A percentile compares a stretch with the other conserved stretches of the same genome.
These are phyloP conservation scores for Peromyscus polionotus DNA, from an alignment of 2,113 vertebrate species.

Conservation along the genomic window DNA sequence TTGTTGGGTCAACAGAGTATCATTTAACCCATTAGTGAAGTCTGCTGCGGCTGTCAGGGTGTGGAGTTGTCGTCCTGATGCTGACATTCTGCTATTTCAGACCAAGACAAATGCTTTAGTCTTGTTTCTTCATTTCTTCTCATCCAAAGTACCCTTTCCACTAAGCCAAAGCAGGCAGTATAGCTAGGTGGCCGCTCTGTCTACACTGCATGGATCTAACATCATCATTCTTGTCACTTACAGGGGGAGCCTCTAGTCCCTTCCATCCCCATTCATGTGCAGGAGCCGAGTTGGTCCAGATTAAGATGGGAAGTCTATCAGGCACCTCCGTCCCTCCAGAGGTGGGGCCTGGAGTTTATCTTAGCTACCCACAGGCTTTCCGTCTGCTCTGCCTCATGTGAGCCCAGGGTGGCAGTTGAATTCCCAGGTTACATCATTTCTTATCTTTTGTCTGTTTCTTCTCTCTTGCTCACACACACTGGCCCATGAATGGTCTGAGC, in stretches of 20 bases:
- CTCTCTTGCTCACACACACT: not conserved
- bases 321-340: conserved; percentile 52
- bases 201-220: not conserved
- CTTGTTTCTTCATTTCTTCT: not conserved
- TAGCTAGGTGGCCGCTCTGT: not conserved
- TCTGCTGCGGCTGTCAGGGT: not conserved
- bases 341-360: conserved; percentile 66
- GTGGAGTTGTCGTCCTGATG: not conserved
- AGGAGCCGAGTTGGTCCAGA: conserved; percentile 41
- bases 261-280: not conserved
- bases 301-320: conserved; percentile 67
- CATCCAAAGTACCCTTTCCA: not conserved
- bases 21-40: not conserved
- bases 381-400: conserved; percentile 14
- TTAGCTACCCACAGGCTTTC: conserved; percentile 55
- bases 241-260: not conserved
- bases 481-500: not conserved
- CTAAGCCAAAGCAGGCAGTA: not conserved
- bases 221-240: not conserved
- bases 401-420: conserved; percentile 26
- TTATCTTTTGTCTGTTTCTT: conserved; percentile 56
- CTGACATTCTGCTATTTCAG: not conserved
- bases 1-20: not conserved
- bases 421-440: not conserved
- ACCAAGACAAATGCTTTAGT: not conserved